Percentiles rank a stretch among this genome's conserved stretches.
phyloP scores from a whole-genome alignment of 1,140 invertebrate species.

The Euura saliciscinereae region DNA sequence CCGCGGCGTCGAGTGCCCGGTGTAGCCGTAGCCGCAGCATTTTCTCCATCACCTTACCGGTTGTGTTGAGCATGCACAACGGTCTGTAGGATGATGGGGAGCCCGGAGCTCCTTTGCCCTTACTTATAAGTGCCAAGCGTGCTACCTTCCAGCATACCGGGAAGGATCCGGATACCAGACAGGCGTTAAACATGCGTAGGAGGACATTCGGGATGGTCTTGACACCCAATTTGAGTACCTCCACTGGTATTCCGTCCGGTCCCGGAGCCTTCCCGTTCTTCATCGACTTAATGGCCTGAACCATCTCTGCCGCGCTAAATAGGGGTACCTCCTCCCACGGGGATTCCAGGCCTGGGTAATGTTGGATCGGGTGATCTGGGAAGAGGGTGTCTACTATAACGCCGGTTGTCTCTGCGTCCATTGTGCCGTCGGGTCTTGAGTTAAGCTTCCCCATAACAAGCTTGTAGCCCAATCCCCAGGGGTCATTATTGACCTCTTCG shows the following conservation, averaged over 20 bases:
- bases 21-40: conserved; percentile 26
- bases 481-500: conserved; percentile 32
- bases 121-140: conserved; percentile 22
- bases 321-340: too few species aligned
- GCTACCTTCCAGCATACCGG: conserved; percentile 25
- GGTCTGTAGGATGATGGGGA: too few species aligned
- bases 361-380: too few species aligned
- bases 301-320: too few species aligned
- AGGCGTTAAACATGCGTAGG: conserved; percentile 17
- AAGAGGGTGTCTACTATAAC: conserved; percentile 30
- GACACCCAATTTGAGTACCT: conserved; percentile 8
- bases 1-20: conserved; percentile 20
- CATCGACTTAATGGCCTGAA: conserved; percentile 7
- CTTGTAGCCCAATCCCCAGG: conserved; percentile 39
- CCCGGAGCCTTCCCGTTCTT: conserved; percentile 20
- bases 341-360: conserved; percentile 9
- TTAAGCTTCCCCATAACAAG: conserved; percentile 28
- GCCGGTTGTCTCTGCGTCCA: conserved; percentile 18
- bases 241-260: conserved; percentile 15
- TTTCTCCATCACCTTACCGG: conserved; percentile 15
- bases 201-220: not conserved
- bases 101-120: conserved; percentile 20
- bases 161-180: conserved; percentile 15
- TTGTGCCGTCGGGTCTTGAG: conserved; percentile 20
- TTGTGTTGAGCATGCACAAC: conserved; percentile 12